Conservation (phyloP, 2,797 vertebrate species). For the Notolabrus celidotus region DNA sequence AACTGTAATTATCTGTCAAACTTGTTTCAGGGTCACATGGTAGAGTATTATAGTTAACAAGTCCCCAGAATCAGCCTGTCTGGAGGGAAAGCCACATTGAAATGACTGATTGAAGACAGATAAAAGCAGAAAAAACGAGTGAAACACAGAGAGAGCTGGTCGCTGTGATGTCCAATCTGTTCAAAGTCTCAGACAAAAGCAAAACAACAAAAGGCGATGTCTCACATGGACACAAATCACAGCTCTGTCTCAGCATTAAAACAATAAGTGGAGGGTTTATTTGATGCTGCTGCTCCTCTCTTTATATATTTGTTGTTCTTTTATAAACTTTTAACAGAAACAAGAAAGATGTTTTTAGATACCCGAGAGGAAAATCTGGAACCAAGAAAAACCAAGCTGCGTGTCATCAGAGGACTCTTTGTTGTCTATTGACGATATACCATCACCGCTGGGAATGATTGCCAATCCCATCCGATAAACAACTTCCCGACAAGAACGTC, state of each 20-base stretch:
- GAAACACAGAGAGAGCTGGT: neutral
- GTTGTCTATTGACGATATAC: no score
- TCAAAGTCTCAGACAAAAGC: neutral
- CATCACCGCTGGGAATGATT: no score
- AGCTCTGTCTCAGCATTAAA: neutral
- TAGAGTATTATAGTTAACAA: slow-evolving; percentile 31
- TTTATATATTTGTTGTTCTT: no score
- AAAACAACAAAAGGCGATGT: neutral
- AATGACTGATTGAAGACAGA: slow-evolving; percentile 38
- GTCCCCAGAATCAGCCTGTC: slow-evolving; percentile 28
- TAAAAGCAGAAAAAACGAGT: slow-evolving; percentile 4
- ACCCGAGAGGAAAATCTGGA: no score
- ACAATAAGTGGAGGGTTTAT: neutral
- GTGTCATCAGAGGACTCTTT: no score
- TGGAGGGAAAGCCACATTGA: slow-evolving; percentile 18
- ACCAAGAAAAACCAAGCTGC: no score
- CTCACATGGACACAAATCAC: no score
- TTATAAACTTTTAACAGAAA: no score
- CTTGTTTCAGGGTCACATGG: slow-evolving; percentile 53
- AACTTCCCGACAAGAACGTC: no score
- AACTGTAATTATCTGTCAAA: slow-evolving; percentile 51
- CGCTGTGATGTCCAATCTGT: neutral
- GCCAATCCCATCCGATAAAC: no score
- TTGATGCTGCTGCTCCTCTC: neutral
- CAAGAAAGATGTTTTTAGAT: no score